These are phyloP conservation scores for Podarcis lilfordi DNA, from an alignment of 2,797 vertebrate genomes.

Conservation along the genomic window DNA sequence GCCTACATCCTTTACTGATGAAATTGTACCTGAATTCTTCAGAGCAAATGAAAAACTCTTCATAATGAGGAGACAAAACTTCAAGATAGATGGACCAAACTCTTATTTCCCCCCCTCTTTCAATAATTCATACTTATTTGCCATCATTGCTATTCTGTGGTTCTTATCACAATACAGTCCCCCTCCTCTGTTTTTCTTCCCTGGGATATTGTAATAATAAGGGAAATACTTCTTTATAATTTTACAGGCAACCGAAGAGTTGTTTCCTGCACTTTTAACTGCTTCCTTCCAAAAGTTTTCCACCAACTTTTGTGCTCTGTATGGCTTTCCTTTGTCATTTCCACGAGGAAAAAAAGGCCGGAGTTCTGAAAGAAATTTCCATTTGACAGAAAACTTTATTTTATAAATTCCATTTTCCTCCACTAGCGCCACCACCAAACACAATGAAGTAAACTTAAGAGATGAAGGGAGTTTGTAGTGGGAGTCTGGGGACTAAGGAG, in stretches of 20 bases:
- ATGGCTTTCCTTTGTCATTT: background rate
- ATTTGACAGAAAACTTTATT: background rate
- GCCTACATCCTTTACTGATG: background rate
- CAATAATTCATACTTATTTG: background rate
- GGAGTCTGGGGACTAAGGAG: background rate
- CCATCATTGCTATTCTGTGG: background rate
- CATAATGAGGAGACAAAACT: fast-evolving
- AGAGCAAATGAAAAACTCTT: background rate
- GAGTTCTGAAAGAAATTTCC: conserved; percentile 15
- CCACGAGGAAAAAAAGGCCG: background rate
- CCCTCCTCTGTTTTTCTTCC: too few relatives aligned
- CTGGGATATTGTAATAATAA: background rate
- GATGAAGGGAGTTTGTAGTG: conserved; percentile 7
- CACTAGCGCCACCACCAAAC: background rate
- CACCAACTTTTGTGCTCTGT: background rate
- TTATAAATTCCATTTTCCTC: background rate
- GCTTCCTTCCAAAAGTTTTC: background rate
- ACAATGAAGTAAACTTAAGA: background rate
- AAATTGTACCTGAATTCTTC: background rate
- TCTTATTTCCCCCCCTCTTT: background rate
- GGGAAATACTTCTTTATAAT: background rate
- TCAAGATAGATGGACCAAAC: background rate
- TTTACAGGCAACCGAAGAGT: background rate
- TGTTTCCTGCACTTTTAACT: background rate
- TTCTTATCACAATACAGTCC: too few relatives aligned